Conservation (phyloP, 1,140 invertebrate genomes). For the Drosophila kepulauana region DNA sequence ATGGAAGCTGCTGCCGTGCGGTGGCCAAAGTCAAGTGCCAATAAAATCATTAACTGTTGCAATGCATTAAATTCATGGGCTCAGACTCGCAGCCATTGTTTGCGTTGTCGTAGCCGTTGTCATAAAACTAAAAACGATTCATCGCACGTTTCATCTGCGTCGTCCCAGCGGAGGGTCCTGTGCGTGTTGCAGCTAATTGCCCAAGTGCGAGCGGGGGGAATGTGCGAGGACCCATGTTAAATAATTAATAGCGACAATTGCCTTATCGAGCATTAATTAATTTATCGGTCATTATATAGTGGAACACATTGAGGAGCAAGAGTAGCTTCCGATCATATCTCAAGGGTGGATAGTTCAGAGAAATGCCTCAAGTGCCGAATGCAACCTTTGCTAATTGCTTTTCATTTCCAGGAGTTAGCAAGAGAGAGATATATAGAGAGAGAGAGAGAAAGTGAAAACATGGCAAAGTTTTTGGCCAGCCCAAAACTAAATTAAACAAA, state of each 20-base stretch:
- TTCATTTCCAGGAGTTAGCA: constrained; percentile 45
- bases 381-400: constrained; percentile 56
- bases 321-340: background rate
- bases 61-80: constrained; percentile 70
- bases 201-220: background rate
- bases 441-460: background rate
- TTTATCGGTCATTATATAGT: constrained; percentile 66
- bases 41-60: constrained; percentile 82
- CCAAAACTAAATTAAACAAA: constrained; percentile 48
- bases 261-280: constrained; percentile 78
- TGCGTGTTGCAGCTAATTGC: constrained; percentile 61
- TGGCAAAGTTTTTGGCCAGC: constrained; percentile 46
- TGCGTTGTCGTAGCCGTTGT: constrained; percentile 31
- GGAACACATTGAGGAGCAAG: background rate
- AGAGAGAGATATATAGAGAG: background rate
- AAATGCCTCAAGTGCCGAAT: constrained; percentile 11
- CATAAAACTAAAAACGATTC: constrained; percentile 65
- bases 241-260: constrained; percentile 79
- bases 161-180: constrained; percentile 5
- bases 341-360: constrained; percentile 1
- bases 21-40: constrained; percentile 69
- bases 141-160: constrained; percentile 43
- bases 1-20: background rate
- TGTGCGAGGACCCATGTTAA: constrained; percentile 38
- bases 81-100: constrained; percentile 55